Evolutionary conservation across 2,113 vertebrate genomes (phyloP).

Genomic region (Meles meles): DNA sequence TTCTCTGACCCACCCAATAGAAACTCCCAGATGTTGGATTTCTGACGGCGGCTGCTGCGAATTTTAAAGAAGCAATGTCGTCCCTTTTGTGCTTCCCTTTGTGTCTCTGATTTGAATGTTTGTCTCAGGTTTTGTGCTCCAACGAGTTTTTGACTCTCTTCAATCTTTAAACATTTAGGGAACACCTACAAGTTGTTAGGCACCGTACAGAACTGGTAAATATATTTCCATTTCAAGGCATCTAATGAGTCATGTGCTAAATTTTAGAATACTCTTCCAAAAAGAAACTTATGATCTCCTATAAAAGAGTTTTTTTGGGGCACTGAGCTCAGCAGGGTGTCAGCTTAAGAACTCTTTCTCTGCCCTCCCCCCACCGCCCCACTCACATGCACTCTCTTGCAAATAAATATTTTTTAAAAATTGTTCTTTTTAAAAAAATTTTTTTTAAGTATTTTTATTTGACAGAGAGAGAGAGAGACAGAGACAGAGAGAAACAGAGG

Average conservation of each 20-base stretch:
- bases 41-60: not conserved
- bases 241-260: not conserved
- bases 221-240: not conserved
- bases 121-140: not conserved
- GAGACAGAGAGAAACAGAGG: no score
- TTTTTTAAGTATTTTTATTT: no score
- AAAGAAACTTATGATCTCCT: not conserved
- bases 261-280: not conserved
- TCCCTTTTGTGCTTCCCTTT: not conserved
- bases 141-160: not conserved
- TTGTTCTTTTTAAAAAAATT: no score
- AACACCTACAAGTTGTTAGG: not conserved
- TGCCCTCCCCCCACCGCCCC: not conserved
- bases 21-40: not conserved
- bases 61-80: not conserved
- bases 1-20: no score
- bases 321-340: no score
- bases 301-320: not conserved
- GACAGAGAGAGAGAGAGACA: no score
- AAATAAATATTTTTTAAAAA: no score
- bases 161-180: not conserved
- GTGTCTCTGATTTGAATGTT: not conserved
- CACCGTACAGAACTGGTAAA: not conserved
- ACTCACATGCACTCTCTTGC: no score
- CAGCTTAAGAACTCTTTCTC: not conserved